phyloP scores from a whole-genome alignment of 2,113 vertebrate genomes.

The Chloropsis cyanopogon region DNA sequence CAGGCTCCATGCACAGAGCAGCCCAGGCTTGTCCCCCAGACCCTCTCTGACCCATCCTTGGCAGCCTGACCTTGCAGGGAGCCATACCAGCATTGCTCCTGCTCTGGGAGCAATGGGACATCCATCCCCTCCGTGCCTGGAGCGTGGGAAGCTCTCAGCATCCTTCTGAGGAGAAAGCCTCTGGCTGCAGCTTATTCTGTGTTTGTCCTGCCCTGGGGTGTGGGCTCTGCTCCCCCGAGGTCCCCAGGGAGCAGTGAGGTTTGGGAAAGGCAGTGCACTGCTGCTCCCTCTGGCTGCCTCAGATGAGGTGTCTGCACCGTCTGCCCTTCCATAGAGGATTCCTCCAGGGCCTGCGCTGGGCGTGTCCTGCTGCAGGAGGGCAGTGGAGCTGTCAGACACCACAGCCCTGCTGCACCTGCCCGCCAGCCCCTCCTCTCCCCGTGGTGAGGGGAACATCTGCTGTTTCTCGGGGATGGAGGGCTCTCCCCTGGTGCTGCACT shows the following conservation, averaged over 20 bases:
- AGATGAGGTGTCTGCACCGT: background rate
- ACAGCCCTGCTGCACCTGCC: background rate
- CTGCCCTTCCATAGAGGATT: no score
- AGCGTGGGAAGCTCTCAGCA: background rate
- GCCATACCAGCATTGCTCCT: background rate
- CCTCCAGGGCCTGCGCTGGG: background rate
- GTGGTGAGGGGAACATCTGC: background rate
- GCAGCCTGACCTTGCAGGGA: background rate
- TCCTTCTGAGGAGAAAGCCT: background rate
- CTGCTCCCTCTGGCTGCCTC: background rate
- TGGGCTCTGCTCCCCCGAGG: background rate
- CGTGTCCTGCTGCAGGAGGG: background rate
- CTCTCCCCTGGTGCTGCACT: background rate
- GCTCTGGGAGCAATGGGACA: background rate
- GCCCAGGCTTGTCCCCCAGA: background rate
- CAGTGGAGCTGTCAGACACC: background rate
- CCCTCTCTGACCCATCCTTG: background rate
- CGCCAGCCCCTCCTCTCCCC: background rate
- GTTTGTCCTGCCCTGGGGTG: background rate
- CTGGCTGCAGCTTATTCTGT: background rate
- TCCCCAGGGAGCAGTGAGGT: background rate
- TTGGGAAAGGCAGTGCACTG: background rate
- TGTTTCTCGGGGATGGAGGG: background rate
- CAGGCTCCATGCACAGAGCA: background rate
- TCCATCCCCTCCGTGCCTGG: background rate